Base-by-base conservation (phyloP, 2,113 vertebrate genomes). In the Nibea albiflora region DNA sequence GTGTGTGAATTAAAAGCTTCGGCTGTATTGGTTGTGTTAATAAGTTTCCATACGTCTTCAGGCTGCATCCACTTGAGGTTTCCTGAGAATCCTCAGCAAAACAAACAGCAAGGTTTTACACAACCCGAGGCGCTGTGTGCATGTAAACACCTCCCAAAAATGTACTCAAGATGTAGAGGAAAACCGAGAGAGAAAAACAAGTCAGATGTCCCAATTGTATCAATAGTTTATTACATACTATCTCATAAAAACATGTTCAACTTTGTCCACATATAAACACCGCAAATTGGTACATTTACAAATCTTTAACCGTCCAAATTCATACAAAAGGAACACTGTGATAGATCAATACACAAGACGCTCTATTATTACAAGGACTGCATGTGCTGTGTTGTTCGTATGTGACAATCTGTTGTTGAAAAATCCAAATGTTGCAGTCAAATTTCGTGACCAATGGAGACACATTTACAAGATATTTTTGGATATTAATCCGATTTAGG, bases 201-300 rank as follows among this genome's bases (percentile, higher is more conserved):
- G 2, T 19, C 31, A 0, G 54, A 52, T 61, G 71, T 66, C 76
- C 71, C 62, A 86, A 83, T 89, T 64, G 79, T 92, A 88, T 90
- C 71, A 92, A 91, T 71, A 83, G 80, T 93, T 94, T 94, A 94
- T 93, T 94, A 90, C 86, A 92, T 84, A 91, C 91, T 78, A 85
- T 84, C 70, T 90, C 90, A 88, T 92, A 92, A 93, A 94, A 94
- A 92, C 92, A 89, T 87, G 49, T 87, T 78, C 47, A 91, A 82
- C 64, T 63, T 80, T 76, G 76, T 76, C 80, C 91, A 94, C 92
- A 89, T 94, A 93, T 85, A 93, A 94, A 94, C 93, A 94, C 93
- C 26, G 86, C 93, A 93, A 94, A 90, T 87, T 87, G 89, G 82
- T 89, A 93, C 93, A 91, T 92, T 92, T 93, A 93, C 88, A 93